Base-by-base conservation (phyloP, 2,888 invertebrate species). In the Drosophila niveifrons region DNA sequence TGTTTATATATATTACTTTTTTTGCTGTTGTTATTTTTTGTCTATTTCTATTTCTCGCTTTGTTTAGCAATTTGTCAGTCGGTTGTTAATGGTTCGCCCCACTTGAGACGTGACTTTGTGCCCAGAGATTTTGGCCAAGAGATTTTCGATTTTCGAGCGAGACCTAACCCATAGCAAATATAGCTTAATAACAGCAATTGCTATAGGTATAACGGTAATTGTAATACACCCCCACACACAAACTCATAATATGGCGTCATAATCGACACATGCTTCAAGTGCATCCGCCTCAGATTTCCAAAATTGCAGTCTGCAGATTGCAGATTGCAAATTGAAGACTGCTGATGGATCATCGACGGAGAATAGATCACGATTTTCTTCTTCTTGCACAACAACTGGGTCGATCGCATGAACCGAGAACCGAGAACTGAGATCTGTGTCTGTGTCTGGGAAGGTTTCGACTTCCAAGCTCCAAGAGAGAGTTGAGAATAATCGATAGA, bases 201-300 rank as follows among this genome's bases (percentile, higher is more conserved):
- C 52, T 58, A 62, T 56, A 61, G 31, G 58, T 34, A 59, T 69
- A 82, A 74, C 79, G 71, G 78, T 71, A 77, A 68, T 75, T 61
- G 66, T 61, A 68, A 68, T 72, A 57, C 34, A 48, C 15, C 29
- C 13, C 23, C 34, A 28, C 10, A 13, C 23, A 23, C 23, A 23
- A 23, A 23, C 10, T 8, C 52, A 62, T 68, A 71, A 82, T 78
- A 86, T 86, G 80, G 82, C 78, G 80, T 84, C 83, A 80, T 83
- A 84, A 84, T 83, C 82, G 87, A 82, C 84, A 86, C 81, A 82
- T 85, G 83, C 81, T 74, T 72, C 78, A 73, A 73, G 72, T 83
- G 85, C 85, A 83, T 84, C 85, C 85, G 83, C 72, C 75, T 75
- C 62, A 71, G 81, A 85, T 82, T 66, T 66, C 75, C 23, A 23